Evolutionary conservation across 2,888 invertebrate genomes (phyloP).

Genomic region (Esperia sulphurella): DNA sequence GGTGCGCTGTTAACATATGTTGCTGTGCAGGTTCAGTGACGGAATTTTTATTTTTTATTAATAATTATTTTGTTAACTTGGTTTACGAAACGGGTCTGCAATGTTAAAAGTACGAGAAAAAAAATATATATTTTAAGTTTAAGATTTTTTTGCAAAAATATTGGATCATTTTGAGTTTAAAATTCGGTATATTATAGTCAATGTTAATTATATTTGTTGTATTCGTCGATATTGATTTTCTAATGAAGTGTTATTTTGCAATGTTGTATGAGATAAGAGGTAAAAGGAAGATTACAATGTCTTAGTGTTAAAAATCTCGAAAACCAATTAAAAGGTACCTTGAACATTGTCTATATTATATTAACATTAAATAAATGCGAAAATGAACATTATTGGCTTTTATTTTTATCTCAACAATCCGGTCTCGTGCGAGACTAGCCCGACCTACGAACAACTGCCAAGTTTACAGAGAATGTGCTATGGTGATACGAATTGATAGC

Average conservation of each 20-base stretch:
- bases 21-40: slow-evolving; percentile 58
- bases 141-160: slow-evolving; percentile 49
- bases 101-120: slow-evolving; percentile 68
- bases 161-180: slow-evolving; percentile 64
- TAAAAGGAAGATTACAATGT: slow-evolving; percentile 69
- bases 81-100: slow-evolving; percentile 76
- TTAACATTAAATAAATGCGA: slow-evolving; percentile 79
- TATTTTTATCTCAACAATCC: not conserved
- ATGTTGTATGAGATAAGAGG: slow-evolving; percentile 68
- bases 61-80: slow-evolving; percentile 64
- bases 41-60: slow-evolving; percentile 66
- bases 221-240: slow-evolving; percentile 58
- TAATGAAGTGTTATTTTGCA: slow-evolving; percentile 73
- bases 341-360: slow-evolving; percentile 79
- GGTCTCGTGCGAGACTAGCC: not conserved
- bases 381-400: slow-evolving; percentile 38
- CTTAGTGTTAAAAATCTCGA: slow-evolving; percentile 75
- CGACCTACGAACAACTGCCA: not conserved
- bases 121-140: slow-evolving; percentile 62
- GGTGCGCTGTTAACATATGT: slow-evolving; percentile 47
- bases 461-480: not conserved
- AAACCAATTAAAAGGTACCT: slow-evolving; percentile 78
- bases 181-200: slow-evolving; percentile 75
- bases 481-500: no score
- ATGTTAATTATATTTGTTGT: slow-evolving; percentile 70